Evolutionary conservation across 2,113 vertebrate species (phyloP), one percentile per base, ranked within the genome.

Genomic region (Sula dactylatra): DNA sequence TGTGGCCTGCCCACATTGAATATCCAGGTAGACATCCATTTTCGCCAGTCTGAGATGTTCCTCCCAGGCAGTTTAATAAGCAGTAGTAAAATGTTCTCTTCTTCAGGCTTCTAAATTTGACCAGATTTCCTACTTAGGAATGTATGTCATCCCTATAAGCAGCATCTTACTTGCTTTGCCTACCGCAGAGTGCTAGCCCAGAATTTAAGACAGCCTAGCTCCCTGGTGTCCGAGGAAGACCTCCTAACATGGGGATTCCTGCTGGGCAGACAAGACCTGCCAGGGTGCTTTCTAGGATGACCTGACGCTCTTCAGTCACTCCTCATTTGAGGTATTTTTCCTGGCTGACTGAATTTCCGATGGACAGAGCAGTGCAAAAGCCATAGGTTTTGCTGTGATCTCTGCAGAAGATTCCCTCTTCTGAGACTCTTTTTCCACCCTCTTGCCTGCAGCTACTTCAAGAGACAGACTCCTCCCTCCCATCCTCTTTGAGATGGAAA

Each of bases 401-500:
- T 96, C 83, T 86, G 91, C 86, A 86, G 96, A 96, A 92, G 76
- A 77, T 92, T 95, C 40, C 36, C 38, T 92, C 86, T 95, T 96
- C 82, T 96, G 67, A 94, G 86, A 77, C 74, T 93, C 82, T 88
- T 86, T 95, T 96, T 69, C 67, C 72, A 94, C 36, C 54, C 29
- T 86, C 71, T 93, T 86, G 49, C 93, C 93, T 93, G 67, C 59
- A 94, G 71, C 64, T 83, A 88, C 88, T 96, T 96, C 94, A 96
- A 95, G 94, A 88, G 93, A 66, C 67, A 93, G 71, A 70, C 45
- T 92, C 62, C 82, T 96, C 54, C 86, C 91, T 93, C 91, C 81
- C 87, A 79, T 49, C 34, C 14, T 61, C 87, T 97, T 96, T 96
- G 94, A 96, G 84, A 85, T 96, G 94, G 84, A 93, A 96, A 96